Base-by-base conservation (phyloP, 2,888 invertebrate genomes). In the Hedya salicella region DNA sequence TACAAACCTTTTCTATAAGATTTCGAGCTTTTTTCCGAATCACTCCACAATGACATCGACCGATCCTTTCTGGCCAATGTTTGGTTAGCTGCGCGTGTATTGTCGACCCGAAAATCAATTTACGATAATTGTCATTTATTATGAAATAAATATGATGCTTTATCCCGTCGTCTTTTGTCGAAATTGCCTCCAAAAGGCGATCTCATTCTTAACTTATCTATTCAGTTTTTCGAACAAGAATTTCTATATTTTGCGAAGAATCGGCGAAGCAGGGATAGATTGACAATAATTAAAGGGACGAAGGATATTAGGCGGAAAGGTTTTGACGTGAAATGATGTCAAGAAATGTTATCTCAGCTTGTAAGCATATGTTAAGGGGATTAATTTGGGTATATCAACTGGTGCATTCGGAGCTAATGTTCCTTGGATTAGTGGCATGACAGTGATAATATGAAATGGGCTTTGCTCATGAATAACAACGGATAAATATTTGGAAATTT, bases 81-180 rank as follows among this genome's bases (percentile, higher is more conserved):
- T 94, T 94, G 94, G 94, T 94, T 94, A 94, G 94, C 93, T 94
- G 94, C 93, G 77, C 87, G 83, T 80, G 82, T 78, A 87, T 92
- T 92, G 91, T 92, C 79, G 77, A 79, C 78, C 78, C 75, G 71
- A 80, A 85, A 91, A 91, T 91, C 91, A 91, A 91, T 92, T 92
- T 91, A 90, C 81, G 88, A 88, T 92, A 92, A 92, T 92, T 92
- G 91, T 90, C 92, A 89, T 92, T 89, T 92, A 92, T 92, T 92
- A 91, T 91, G 90, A 86, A 91, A 91, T 92, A 91, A 91, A 92
- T 91, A 91, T 91, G 90, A 91, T 86, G 82, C 89, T 88, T 87
- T 89, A 88, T 89, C 79, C 85, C 62, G 71, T 75, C 62, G 19
- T 59, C 85, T 78, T 81, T 90, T 91, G 85, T 88, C 71, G 71